Base-by-base conservation (phyloP, 2,113 vertebrate genomes). In the Siniperca chuatsi region DNA sequence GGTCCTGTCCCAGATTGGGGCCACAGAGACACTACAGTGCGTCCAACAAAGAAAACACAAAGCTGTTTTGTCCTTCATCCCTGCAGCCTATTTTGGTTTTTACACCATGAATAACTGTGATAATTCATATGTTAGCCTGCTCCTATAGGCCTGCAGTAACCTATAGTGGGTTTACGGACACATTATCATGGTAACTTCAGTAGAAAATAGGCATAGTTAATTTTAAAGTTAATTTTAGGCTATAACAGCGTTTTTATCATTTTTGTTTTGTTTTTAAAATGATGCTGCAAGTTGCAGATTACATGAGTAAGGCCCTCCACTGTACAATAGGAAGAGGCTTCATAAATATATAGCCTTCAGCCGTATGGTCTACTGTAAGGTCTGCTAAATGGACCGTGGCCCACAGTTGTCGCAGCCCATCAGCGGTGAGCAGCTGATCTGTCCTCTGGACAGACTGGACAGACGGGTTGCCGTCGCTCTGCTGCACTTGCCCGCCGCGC, bases 1-100 rank as follows among this genome's bases (percentile, higher is more conserved):
- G 83, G 70, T 57, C 67, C 82, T 92, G 94, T 92, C 90, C 87
- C 84, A 93, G 85, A 92, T 90, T 90, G 82, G 72, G 90, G 89
- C 82, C 91, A 90, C 79, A 76, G 68, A 75, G 71, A 79, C 55
- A 79, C 62, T 72, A 79, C 77, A 83, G 23, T 81, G 75, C 13
- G 20, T 65, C 44, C 66, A 89, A 90, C 84, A 91, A 91, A 78
- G 76, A 72, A 48, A 85, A 80, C 81, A 92, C 92, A 93, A 92
- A 89, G 85, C 70, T 42, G 82, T 77, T 84, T 91, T 92, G 90
- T 90, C 23, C 54, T 61, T 68, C 55, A 42, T 64, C 70, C 62
- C 44, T n/a, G 52, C 33, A 60, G 57, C 9, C 29, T 61, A 9
- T 58, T 79, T 74, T 46, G n/a, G 55, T 8, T 54, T 57, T 29